Evolutionary conservation across 2,888 invertebrate species (phyloP).

Genomic region (Dryobotodes eremita): DNA sequence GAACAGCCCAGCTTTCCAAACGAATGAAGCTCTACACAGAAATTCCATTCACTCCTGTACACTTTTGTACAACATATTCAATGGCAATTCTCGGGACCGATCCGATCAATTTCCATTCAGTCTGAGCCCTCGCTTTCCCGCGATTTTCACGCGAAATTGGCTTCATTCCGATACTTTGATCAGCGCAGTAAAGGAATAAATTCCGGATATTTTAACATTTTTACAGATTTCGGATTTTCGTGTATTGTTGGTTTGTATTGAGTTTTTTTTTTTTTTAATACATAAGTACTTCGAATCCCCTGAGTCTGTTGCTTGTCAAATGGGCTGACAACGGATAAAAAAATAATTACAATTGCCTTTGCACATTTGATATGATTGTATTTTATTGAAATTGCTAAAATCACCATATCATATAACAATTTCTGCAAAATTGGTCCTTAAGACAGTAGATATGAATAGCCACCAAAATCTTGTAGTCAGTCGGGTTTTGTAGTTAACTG

Average conservation of each 20-base stretch:
- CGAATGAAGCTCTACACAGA: conserved; percentile 10
- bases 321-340: neutral
- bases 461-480: neutral
- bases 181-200: conserved; percentile 38
- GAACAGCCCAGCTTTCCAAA: neutral
- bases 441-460: too few species aligned
- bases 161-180: conserved; percentile 45
- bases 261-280: too few species aligned
- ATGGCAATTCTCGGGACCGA: conserved; percentile 34
- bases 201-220: conserved; percentile 33
- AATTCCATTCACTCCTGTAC: neutral
- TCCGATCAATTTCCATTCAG: conserved; percentile 49
- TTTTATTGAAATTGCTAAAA: neutral
- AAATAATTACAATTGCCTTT: neutral
- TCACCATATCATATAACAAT: too few species aligned
- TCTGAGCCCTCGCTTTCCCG: conserved; percentile 2
- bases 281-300: too few species aligned
- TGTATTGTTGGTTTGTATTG: neutral
- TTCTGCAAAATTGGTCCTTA: neutral
- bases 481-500: neutral
- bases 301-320: neutral
- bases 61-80: conserved; percentile 37
- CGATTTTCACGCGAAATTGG: conserved; percentile 12
- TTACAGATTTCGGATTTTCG: conserved; percentile 23
- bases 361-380: neutral